Conservation (phyloP, 1,140 invertebrate species). For the Hermetia illucens region DNA sequence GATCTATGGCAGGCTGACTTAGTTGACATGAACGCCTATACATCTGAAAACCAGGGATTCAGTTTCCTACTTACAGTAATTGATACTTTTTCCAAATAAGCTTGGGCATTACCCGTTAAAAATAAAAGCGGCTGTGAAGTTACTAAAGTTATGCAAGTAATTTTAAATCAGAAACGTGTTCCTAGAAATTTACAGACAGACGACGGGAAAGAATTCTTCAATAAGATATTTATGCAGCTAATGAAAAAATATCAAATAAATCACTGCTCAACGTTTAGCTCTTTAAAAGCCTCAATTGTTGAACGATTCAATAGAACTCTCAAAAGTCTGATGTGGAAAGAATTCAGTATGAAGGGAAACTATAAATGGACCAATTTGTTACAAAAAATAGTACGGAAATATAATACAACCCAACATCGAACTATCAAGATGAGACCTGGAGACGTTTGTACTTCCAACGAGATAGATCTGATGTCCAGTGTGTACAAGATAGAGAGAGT, state of each 20-base stretch:
- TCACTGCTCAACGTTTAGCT: slow-evolving; percentile 29
- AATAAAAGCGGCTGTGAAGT: too few species aligned
- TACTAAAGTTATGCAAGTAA: too few species aligned
- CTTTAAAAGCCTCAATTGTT: slow-evolving; percentile 31
- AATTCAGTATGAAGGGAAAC: slow-evolving; percentile 29
- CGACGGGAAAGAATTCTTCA: slow-evolving; percentile 18
- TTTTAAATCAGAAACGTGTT: slow-evolving; percentile 5
- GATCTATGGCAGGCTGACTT: too few species aligned
- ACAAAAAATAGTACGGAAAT: slow-evolving; percentile 20
- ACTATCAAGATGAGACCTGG: slow-evolving; percentile 29
- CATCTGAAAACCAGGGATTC: too few species aligned
- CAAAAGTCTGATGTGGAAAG: slow-evolving; percentile 30
- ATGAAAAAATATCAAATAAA: slow-evolving; percentile 25
- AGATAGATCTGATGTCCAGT: slow-evolving; percentile 11
- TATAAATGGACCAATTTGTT: slow-evolving; percentile 30
- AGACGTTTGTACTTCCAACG: slow-evolving; percentile 19
- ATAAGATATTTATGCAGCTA: slow-evolving; percentile 13
- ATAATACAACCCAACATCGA: slow-evolving; percentile 31
- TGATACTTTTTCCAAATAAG: too few species aligned
- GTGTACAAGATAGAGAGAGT: slow-evolving; percentile 15
- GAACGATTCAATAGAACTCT: slow-evolving; percentile 34
- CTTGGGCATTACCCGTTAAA: too few species aligned
- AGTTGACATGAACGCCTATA: too few species aligned
- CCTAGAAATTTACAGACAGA: too few species aligned
- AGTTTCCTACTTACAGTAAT: too few species aligned